Conservation (phyloP, 2,888 invertebrate genomes). For the Polymixis flavicincta region DNA sequence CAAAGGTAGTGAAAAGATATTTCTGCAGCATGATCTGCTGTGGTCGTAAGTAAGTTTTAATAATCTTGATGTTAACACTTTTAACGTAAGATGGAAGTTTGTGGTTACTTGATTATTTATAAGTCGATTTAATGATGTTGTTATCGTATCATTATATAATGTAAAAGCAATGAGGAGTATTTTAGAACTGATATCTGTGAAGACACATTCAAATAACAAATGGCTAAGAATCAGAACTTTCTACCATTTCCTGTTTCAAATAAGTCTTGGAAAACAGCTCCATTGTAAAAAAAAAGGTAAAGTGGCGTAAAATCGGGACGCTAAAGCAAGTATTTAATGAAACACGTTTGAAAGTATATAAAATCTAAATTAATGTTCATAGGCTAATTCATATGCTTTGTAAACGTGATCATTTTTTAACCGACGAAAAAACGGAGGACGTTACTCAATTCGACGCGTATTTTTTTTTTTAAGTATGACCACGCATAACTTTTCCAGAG, state of each 20-base stretch:
- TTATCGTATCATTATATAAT: slow-evolving; percentile 30
- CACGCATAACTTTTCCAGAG: too few relatives aligned
- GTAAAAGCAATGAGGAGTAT: slow-evolving; percentile 33
- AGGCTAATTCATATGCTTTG: too few relatives aligned
- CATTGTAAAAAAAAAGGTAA: neutral
- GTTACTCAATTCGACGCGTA: too few relatives aligned
- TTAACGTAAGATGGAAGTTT: slow-evolving; percentile 25
- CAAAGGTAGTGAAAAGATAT: slow-evolving; percentile 65
- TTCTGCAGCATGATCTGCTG: slow-evolving; percentile 77
- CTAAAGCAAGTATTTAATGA: too few relatives aligned
- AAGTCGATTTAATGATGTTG: slow-evolving; percentile 36
- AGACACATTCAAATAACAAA: neutral
- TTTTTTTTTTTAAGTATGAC: too few relatives aligned
- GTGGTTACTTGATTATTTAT: slow-evolving; percentile 11
- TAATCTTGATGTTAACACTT: slow-evolving; percentile 59
- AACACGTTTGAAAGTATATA: too few relatives aligned
- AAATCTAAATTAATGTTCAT: too few relatives aligned
- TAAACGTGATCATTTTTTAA: too few relatives aligned
- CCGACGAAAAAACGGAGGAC: too few relatives aligned
- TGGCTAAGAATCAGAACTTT: neutral
- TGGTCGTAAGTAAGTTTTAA: slow-evolving; percentile 72
- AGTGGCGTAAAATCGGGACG: too few relatives aligned
- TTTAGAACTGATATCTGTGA: neutral
- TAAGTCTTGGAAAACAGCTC: neutral
- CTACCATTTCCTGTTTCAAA: neutral